Conservation (phyloP, 2,113 vertebrate species). For the Rhinogobius similis region DNA sequence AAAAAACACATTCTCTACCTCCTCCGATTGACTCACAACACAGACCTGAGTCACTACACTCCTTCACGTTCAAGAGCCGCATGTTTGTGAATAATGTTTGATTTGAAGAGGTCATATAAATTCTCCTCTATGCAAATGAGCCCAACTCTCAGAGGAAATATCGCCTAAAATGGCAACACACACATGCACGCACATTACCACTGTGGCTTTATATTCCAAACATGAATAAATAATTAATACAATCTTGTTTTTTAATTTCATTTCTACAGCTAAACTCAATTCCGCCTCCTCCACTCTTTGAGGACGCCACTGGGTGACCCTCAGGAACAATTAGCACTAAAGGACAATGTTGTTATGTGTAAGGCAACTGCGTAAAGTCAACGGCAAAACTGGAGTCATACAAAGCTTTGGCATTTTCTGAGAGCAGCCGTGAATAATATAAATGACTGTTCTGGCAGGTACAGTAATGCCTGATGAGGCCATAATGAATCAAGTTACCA, state of each 20-base stretch:
- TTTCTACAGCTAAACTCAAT: constrained; percentile 70
- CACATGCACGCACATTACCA: constrained; percentile 28
- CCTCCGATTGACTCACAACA: constrained; percentile 25
- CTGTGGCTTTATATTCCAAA: constrained; percentile 52
- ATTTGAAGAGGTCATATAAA: constrained; percentile 65
- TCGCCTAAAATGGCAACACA: constrained; percentile 63
- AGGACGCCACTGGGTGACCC: constrained; percentile 63
- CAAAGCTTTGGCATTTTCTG: constrained; percentile 15
- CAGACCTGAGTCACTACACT: constrained; percentile 28
- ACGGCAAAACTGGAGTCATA: not conserved
- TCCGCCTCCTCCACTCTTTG: constrained; percentile 48
- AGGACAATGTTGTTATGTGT: constrained; percentile 32
- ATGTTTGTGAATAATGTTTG: constrained; percentile 64
- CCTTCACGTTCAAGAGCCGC: constrained; percentile 30
- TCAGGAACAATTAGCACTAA: constrained; percentile 59
- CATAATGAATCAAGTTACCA: constrained; percentile 9
- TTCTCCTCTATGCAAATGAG: constrained; percentile 71
- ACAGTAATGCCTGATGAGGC: not conserved
- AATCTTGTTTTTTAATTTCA: constrained; percentile 73
- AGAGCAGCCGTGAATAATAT: constrained; percentile 1
- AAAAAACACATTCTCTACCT: not conserved
- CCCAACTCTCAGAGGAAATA: constrained; percentile 71
- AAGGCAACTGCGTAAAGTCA: not conserved
- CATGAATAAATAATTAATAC: constrained; percentile 80
- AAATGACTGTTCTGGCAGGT: not conserved